Base-by-base conservation (phyloP, 2,113 vertebrate genomes). In the Pedetes capensis region DNA sequence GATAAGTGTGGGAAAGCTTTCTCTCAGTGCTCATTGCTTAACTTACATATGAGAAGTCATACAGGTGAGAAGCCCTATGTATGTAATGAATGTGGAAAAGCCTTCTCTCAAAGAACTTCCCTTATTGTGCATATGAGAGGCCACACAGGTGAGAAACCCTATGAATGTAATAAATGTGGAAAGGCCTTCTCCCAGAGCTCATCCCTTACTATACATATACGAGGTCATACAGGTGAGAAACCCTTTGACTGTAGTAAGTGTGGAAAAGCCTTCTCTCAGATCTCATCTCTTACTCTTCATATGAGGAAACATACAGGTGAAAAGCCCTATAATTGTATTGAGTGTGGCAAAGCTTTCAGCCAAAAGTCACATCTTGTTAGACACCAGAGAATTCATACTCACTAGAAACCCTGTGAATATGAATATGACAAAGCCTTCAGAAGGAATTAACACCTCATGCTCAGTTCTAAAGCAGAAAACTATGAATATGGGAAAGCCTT, bases 141-240 rank as follows among this genome's bases (percentile, higher is more conserved):
- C 55, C 98, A 98, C 34, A 97, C 96, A 53, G 97, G 97, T 57
- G 98, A 97, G 49, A 97, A 97, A 49, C 97, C 97, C 6, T 98
- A 98, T 82, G 96, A 96, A 74, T 98, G 98, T 95, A 96, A 98
- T 34, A 97, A 97, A 39, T 98, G 98, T 42, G 98, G 97, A 18
- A 98, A 98, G 86, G 97, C 97, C 86, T 98, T 98, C 88, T 97
- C 97, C 49, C 98, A 98, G n/a, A 97, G 97, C 14, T 97, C 97
- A 6, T 97, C 98, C 63, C 94, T 98, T 44, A 97, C 97, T 55
- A 96, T 97, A 74, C 98, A 98, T 44, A 97, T 98, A 91, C 96
- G 97, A 66, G 97, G 97, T 59, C 98, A 98, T 66, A 98, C 98
- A 6, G 97, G 98, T 51, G 98, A 98, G 92, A 97, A 97, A 68